A percentile compares a stretch with the other conserved stretches of the same genome.
These are phyloP conservation scores for Lacerta bilineata DNA, from an alignment of 2,797 vertebrate genomes.

Conservation along the genomic window DNA sequence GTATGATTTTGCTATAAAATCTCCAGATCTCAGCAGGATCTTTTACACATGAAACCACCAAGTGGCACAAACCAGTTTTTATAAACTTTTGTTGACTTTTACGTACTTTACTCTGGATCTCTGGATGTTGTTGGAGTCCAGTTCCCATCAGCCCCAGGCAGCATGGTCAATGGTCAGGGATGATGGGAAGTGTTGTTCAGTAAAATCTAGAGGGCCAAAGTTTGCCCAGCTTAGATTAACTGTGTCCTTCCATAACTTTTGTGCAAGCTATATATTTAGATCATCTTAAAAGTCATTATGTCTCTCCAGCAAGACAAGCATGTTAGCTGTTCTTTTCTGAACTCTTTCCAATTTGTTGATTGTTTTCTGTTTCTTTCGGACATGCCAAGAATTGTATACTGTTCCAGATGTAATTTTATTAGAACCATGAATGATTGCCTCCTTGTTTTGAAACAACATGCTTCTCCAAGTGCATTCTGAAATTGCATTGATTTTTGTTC, in stretches of 20 bases:
- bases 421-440: constrained; percentile 40
- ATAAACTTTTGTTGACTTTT: not conserved
- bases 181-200: too few relatives aligned
- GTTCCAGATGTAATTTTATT: constrained; percentile 37
- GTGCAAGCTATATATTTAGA: not conserved
- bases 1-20: not conserved
- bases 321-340: constrained; percentile 1
- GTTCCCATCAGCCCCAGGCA: too few relatives aligned
- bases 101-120: too few relatives aligned
- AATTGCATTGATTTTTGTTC: constrained; percentile 37
- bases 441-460: constrained; percentile 28
- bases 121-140: too few relatives aligned
- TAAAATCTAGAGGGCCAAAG: too few relatives aligned
- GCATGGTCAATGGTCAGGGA: too few relatives aligned
- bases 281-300: constrained; percentile 13
- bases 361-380: constrained; percentile 39
- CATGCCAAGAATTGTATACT: constrained; percentile 20
- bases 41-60: not conserved
- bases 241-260: constrained; percentile 3
- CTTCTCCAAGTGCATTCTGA: constrained; percentile 40
- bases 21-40: not conserved
- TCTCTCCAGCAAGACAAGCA: constrained; percentile 20
- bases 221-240: not conserved
- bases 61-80: not conserved
- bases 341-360: constrained; percentile 23